phyloP scores from a whole-genome alignment of 1,140 invertebrate species.

The Drosophila triauraria region DNA sequence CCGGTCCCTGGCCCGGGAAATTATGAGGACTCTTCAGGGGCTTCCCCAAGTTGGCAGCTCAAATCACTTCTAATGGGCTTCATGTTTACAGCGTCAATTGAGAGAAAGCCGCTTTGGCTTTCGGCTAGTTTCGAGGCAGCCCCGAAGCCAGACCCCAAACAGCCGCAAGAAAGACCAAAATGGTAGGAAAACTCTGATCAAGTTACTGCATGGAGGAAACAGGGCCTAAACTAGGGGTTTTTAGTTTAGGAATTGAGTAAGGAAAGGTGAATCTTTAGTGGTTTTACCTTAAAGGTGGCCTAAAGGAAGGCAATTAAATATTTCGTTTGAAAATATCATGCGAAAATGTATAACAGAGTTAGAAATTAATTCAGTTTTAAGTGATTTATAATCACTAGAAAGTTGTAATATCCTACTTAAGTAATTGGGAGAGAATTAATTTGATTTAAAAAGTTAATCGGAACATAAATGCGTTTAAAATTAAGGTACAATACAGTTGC shows the following conservation, averaged over 20 bases:
- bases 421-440: too few relatives aligned
- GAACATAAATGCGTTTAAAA: too few relatives aligned
- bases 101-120: conserved; percentile 79
- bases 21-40: conserved; percentile 75
- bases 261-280: not conserved
- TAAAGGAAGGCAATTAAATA: too few relatives aligned
- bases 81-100: conserved; percentile 84
- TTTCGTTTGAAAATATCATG: too few relatives aligned
- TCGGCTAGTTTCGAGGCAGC: conserved; percentile 46
- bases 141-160: conserved; percentile 55
- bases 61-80: conserved; percentile 84
- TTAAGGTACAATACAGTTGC: too few relatives aligned
- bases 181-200: conserved; percentile 38
- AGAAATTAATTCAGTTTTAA: too few relatives aligned
- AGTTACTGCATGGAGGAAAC: conserved; percentile 41
- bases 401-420: too few relatives aligned
- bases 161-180: conserved; percentile 40
- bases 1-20: conserved; percentile 23
- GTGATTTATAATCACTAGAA: too few relatives aligned
- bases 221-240: not conserved
- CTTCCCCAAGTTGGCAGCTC: conserved; percentile 73
- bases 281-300: too few relatives aligned
- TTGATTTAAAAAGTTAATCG: too few relatives aligned
- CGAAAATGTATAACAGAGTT: too few relatives aligned
- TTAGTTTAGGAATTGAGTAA: not conserved